Conservation (phyloP, 1,140 invertebrate species). For the Leptopilina boulardi region DNA sequence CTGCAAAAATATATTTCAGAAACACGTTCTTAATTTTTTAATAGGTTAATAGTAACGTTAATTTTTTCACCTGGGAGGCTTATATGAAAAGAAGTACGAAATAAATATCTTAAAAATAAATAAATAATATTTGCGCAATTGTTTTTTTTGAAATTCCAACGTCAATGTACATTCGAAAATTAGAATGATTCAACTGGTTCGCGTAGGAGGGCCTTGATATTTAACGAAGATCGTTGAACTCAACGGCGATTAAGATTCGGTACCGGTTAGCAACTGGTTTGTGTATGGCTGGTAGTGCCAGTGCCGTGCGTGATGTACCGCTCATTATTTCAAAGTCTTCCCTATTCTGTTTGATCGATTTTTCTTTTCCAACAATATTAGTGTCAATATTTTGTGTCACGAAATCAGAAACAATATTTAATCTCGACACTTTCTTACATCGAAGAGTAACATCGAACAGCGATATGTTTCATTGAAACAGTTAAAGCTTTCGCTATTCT, state of each 20-base stretch:
- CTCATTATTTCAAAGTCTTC: constrained; percentile 25
- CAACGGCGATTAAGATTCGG: constrained; percentile 34
- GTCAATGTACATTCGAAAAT: not conserved
- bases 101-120: not conserved
- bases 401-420: not conserved
- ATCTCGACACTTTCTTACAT: too few relatives aligned
- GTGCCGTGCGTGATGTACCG: constrained; percentile 51
- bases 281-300: constrained; percentile 43
- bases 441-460: too few relatives aligned
- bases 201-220: constrained; percentile 21
- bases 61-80: too few relatives aligned
- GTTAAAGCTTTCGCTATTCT: too few relatives aligned
- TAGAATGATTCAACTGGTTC: constrained; percentile 7
- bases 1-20: too few relatives aligned
- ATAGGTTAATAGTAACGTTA: too few relatives aligned
- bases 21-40: too few relatives aligned
- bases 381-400: not conserved
- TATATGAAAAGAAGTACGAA: not conserved
- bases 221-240: constrained; percentile 23
- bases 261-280: constrained; percentile 60
- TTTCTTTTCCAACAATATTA: not conserved
- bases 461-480: too few relatives aligned
- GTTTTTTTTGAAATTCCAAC: not conserved
- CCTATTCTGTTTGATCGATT: constrained; percentile 58
- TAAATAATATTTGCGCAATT: not conserved